Evolutionary conservation across 2,888 invertebrate genomes (phyloP).

Genomic region (Dyspetes luteomarginatus): DNA sequence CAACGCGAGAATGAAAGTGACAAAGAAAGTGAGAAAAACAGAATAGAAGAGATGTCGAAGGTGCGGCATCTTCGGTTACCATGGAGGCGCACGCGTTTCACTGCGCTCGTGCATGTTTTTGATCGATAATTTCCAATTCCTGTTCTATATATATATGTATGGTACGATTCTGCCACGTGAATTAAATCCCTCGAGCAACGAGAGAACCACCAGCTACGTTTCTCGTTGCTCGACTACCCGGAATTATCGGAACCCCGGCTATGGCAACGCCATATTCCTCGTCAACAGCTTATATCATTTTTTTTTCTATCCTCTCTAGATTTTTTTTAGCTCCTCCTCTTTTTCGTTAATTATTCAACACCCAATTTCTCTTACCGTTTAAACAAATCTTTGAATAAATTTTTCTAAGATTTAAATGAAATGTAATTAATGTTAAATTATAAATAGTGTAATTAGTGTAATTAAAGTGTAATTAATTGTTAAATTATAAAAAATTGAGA

Average conservation of each 20-base stretch:
- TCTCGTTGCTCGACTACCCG: neutral
- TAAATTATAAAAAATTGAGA: too few relatives aligned
- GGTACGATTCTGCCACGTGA: neutral
- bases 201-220: neutral
- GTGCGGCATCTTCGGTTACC: slow-evolving; percentile 66
- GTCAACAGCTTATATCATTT: neutral
- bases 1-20: too few relatives aligned
- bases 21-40: neutral
- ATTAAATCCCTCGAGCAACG: slow-evolving; percentile 18
- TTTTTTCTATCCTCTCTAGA: too few relatives aligned
- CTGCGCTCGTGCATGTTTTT: slow-evolving; percentile 70
- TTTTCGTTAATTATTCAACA: too few relatives aligned
- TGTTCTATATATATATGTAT: neutral
- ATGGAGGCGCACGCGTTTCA: slow-evolving; percentile 68
- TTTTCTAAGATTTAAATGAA: too few relatives aligned
- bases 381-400: too few relatives aligned
- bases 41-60: slow-evolving; percentile 24
- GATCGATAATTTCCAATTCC: slow-evolving; percentile 75
- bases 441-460: too few relatives aligned
- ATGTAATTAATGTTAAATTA: too few relatives aligned
- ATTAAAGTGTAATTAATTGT: too few relatives aligned
- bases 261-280: neutral
- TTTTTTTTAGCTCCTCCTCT: too few relatives aligned
- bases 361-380: too few relatives aligned
- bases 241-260: slow-evolving; percentile 35